Evolutionary conservation across 2,888 invertebrate genomes (phyloP).

Genomic region (Polyommatus icarus): DNA sequence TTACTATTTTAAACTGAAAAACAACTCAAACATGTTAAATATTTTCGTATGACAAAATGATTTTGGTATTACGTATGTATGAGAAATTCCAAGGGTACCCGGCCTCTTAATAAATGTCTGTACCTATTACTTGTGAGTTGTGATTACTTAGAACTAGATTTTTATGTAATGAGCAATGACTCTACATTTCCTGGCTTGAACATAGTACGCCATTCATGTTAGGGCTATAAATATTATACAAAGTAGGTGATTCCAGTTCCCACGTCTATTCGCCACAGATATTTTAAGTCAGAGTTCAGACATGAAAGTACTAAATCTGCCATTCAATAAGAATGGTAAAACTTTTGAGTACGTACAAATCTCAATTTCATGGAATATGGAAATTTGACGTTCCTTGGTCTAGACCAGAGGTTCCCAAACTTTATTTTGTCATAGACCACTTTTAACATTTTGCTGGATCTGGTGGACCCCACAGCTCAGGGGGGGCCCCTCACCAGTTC

Average conservation of each 20-base stretch:
- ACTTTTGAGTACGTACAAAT: not conserved
- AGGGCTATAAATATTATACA: not conserved
- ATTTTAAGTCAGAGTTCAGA: not conserved
- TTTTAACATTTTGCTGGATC: too few species aligned
- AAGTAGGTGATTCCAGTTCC: not conserved
- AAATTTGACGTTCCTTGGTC: not conserved
- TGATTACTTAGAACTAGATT: not conserved
- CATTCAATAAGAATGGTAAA: too few species aligned
- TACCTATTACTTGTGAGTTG: not conserved
- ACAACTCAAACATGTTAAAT: too few species aligned
- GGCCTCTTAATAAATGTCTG: not conserved
- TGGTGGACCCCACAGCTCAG: too few species aligned
- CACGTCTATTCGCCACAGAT: not conserved
- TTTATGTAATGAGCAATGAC: not conserved
- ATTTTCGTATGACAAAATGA: too few species aligned
- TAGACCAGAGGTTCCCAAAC: too few species aligned
- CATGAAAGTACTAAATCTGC: too few species aligned
- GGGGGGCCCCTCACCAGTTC: too few species aligned
- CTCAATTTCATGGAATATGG: not conserved
- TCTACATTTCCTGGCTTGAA: not conserved
- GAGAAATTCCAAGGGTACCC: too few species aligned
- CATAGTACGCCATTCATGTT: not conserved
- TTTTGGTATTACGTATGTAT: too few species aligned
- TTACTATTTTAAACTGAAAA: too few species aligned
- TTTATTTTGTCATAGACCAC: too few species aligned